Conservation (phyloP, 2,888 invertebrate genomes). For the Dicyrtoma fusca region DNA sequence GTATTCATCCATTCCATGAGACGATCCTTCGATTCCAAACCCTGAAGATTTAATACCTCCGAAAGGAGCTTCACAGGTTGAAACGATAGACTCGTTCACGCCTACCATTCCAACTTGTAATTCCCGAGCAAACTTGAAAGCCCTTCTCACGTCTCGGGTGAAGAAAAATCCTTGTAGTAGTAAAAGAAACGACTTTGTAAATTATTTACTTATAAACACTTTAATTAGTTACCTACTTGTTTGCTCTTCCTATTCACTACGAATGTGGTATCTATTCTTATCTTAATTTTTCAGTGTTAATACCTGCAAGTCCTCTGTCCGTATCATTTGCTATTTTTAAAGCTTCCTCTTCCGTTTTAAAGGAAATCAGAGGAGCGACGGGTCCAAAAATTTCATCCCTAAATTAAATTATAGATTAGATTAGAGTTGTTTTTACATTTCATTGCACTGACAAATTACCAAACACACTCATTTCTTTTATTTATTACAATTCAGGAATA, state of each 20-base stretch:
- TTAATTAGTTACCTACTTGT: too few species aligned
- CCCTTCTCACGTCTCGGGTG: slow-evolving; percentile 83
- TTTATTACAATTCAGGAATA: too few species aligned
- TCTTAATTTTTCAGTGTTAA: too few species aligned
- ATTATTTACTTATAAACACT: too few species aligned
- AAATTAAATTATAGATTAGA: neutral
- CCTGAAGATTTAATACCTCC: slow-evolving; percentile 98
- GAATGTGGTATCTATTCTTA: too few species aligned
- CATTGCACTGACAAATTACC: too few species aligned
- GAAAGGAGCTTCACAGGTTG: slow-evolving; percentile 89
- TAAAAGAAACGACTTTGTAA: too few species aligned
- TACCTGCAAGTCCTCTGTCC: slow-evolving; percentile 85
- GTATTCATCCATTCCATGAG: slow-evolving; percentile 89
- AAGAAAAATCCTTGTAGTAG: slow-evolving; percentile 72
- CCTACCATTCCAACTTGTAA: slow-evolving; percentile 92
- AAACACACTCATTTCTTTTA: too few species aligned
- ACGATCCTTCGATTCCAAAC: slow-evolving; percentile 90
- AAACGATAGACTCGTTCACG: slow-evolving; percentile 92
- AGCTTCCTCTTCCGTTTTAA: slow-evolving; percentile 85
- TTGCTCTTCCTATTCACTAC: too few species aligned
- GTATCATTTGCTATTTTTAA: slow-evolving; percentile 80
- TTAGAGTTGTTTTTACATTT: neutral
- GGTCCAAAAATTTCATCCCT: slow-evolving; percentile 96
- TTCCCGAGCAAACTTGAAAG: slow-evolving; percentile 82
- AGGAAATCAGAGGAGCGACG: slow-evolving; percentile 69